These are phyloP conservation scores for Medauroidea extradentata DNA, from an alignment of 1,140 invertebrate genomes.

Conservation along the genomic window DNA sequence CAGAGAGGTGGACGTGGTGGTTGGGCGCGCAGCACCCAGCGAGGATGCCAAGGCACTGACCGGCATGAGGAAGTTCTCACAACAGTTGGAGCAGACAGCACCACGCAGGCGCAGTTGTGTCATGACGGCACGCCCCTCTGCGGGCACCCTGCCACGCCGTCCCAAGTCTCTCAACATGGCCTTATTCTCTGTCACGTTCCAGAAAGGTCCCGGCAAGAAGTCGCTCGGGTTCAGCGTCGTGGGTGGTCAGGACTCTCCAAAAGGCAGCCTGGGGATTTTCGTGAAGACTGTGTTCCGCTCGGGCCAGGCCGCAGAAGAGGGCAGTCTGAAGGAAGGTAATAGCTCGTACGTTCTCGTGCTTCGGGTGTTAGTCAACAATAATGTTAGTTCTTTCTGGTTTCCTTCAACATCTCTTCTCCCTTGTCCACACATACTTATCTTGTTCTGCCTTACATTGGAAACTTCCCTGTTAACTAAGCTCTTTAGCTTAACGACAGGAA, in stretches of 20 bases:
- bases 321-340: slow-evolving; percentile 74
- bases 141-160: slow-evolving; percentile 59
- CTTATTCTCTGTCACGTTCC: slow-evolving; percentile 53
- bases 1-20: slow-evolving; percentile 52
- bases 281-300: slow-evolving; percentile 85
- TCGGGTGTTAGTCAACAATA: not conserved
- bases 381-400: not conserved
- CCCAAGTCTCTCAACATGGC: slow-evolving; percentile 47
- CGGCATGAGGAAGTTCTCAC: slow-evolving; percentile 36
- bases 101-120: not conserved
- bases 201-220: slow-evolving; percentile 74
- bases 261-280: slow-evolving; percentile 64
- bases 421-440: not conserved
- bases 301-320: slow-evolving; percentile 82
- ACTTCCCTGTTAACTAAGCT: too few relatives aligned
- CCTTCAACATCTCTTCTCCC: not conserved
- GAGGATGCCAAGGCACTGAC: slow-evolving; percentile 13
- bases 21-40: slow-evolving; percentile 35
- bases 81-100: slow-evolving; percentile 4
- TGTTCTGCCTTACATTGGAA: too few relatives aligned
- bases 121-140: slow-evolving; percentile 29
- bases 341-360: slow-evolving; percentile 22
- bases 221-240: slow-evolving; percentile 89
- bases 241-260: slow-evolving; percentile 82
- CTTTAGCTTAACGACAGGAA: too few relatives aligned